Conservation (phyloP, 2,888 invertebrate genomes). For the Acanthococcus lagerstroemiae region DNA sequence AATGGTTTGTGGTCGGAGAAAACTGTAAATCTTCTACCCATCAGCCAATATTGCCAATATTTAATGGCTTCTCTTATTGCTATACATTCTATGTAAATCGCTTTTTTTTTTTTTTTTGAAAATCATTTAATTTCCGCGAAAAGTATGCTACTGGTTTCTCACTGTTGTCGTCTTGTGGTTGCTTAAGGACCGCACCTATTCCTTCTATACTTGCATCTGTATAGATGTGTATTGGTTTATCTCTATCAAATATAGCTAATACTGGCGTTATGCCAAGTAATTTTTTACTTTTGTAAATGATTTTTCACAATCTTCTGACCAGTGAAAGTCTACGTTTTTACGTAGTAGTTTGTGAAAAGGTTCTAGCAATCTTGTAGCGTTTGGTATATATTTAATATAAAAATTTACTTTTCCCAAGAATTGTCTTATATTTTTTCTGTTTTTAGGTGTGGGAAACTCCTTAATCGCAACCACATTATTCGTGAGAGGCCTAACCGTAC, state of each 20-base stretch:
- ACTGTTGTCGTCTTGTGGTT: neutral
- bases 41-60: constrained; percentile 32
- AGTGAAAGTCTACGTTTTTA: constrained; percentile 33
- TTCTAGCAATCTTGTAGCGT: constrained; percentile 5
- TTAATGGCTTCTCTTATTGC: neutral
- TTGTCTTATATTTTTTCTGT: constrained; percentile 23
- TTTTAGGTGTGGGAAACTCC: constrained; percentile 19
- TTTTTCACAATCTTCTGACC: constrained; percentile 34
- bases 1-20: constrained; percentile 33
- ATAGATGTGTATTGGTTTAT: constrained; percentile 6
- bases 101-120: neutral
- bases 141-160: constrained; percentile 35
- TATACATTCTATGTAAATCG: neutral
- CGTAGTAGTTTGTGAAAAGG: constrained; percentile 26
- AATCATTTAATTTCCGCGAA: constrained; percentile 36
- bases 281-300: constrained; percentile 27
- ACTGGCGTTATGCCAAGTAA: constrained; percentile 31
- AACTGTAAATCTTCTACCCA: constrained; percentile 21
- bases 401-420: constrained; percentile 32
- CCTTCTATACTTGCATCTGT: neutral
- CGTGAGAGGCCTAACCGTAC: constrained; percentile 17
- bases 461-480: constrained; percentile 20
- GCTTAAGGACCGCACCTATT: neutral
- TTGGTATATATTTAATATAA: constrained; percentile 28
- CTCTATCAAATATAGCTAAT: constrained; percentile 33